phyloP scores from a whole-genome alignment of 1,140 invertebrate species.

The Phocides pigmalion region DNA sequence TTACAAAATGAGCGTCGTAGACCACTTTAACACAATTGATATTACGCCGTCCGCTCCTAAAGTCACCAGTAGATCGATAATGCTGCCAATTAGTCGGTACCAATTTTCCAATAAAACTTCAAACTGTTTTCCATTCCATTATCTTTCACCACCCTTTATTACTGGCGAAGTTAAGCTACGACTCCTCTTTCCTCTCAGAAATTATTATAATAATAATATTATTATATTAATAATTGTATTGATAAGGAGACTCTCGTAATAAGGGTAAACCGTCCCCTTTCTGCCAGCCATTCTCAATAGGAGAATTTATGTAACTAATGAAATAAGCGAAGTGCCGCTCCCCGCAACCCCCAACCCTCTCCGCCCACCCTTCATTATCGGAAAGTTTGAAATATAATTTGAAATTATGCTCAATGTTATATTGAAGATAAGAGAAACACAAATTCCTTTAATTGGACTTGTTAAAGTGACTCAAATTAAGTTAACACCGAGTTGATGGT shows the following conservation, averaged over 20 bases:
- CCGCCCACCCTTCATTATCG: slow-evolving; percentile 81
- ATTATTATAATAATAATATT: slow-evolving; percentile 84
- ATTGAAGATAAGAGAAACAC: slow-evolving; percentile 84
- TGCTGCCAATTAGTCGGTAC: slow-evolving; percentile 80
- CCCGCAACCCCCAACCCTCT: slow-evolving; percentile 59
- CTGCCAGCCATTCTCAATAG: slow-evolving; percentile 82
- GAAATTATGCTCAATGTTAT: slow-evolving; percentile 84
- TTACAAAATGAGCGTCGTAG: neutral
- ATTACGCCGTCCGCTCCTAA: slow-evolving; percentile 52
- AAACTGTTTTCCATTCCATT: slow-evolving; percentile 84
- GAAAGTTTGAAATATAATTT: slow-evolving; percentile 84
- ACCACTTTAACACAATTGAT: slow-evolving; percentile 53
- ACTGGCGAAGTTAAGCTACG: slow-evolving; percentile 81
- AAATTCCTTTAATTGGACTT: slow-evolving; percentile 84
- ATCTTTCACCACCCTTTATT: slow-evolving; percentile 82
- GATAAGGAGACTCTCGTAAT: slow-evolving; percentile 83
- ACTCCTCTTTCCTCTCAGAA: slow-evolving; percentile 75
- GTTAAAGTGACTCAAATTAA: slow-evolving; percentile 84
- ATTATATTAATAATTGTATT: slow-evolving; percentile 84
- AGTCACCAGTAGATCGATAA: slow-evolving; percentile 76
- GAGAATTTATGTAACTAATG: slow-evolving; percentile 84
- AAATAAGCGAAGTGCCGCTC: slow-evolving; percentile 79
- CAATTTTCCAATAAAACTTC: slow-evolving; percentile 84
- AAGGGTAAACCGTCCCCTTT: slow-evolving; percentile 83
- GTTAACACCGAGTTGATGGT: slow-evolving; percentile 83